Evolutionary conservation across 2,113 vertebrate species (phyloP).

Genomic region (Istiophorus platypterus): DNA sequence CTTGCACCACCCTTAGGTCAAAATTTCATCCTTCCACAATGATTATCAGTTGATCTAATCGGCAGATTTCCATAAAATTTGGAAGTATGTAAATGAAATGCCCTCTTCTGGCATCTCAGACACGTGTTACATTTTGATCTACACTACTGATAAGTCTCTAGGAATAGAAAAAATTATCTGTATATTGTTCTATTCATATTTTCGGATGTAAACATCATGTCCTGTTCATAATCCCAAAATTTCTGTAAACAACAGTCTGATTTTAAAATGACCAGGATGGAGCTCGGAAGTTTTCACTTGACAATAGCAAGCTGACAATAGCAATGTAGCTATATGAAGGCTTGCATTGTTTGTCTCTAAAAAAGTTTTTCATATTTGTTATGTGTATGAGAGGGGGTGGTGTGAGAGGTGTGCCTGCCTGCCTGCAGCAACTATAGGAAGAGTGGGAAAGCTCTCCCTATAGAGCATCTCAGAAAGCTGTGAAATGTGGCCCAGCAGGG

Average conservation of each 20-base stretch:
- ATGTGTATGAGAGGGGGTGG: slow-evolving; percentile 35
- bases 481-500: slow-evolving; percentile 60
- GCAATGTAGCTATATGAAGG: background rate
- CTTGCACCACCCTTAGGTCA: background rate
- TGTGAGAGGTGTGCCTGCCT: slow-evolving; percentile 36
- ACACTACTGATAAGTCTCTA: background rate
- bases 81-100: background rate
- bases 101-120: background rate
- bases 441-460: slow-evolving; percentile 44
- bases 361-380: background rate
- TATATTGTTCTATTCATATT: no score
- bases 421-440: slow-evolving; percentile 44
- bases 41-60: background rate
- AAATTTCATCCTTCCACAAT: background rate
- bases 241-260: no score
- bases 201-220: background rate
- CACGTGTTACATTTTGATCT: background rate
- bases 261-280: background rate
- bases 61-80: background rate
- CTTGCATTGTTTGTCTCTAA: background rate
- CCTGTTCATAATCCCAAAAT: background rate
- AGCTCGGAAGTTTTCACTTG: background rate
- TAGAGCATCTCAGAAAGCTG: slow-evolving; percentile 41
- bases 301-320: background rate
- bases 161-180: background rate